These are phyloP conservation scores for Oplegnathus fasciatus DNA, from an alignment of 2,113 vertebrate genomes.

Conservation along the genomic window DNA sequence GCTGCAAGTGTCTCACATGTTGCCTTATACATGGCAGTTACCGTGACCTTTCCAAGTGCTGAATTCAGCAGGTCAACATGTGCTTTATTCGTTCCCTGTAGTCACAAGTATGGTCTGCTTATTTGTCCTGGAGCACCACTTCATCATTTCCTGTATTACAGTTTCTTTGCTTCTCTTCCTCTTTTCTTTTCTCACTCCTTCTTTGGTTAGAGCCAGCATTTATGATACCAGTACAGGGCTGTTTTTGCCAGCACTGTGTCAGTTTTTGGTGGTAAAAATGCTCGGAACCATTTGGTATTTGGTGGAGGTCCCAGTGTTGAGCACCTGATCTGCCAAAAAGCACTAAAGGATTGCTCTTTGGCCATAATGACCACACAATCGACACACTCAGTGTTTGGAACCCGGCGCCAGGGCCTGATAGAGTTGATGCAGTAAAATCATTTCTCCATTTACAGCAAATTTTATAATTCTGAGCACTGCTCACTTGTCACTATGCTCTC, in stretches of 20 bases:
- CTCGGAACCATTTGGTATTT: conserved; percentile 3
- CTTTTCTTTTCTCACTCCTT: not conserved
- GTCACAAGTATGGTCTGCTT: conserved; percentile 1
- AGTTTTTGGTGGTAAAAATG: conserved; percentile 9
- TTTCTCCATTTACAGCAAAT: conserved; percentile 24
- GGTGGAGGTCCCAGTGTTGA: not conserved
- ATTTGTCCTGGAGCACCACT: conserved; percentile 13
- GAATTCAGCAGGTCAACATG: conserved; percentile 17
- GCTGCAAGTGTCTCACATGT: conserved; percentile 6
- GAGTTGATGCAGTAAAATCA: conserved; percentile 11
- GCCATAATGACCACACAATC: conserved; percentile 21
- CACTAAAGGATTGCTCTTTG: conserved; percentile 7
- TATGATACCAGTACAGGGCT: not conserved
- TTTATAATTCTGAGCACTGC: conserved; percentile 44
- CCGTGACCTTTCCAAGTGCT: not conserved
- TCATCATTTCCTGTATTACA: not conserved
- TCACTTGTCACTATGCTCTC: conserved; percentile 37
- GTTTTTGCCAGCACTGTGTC: not conserved
- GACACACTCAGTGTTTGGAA: conserved; percentile 9
- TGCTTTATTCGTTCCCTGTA: not conserved
- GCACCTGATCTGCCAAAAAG: not conserved
- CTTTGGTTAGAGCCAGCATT: not conserved
- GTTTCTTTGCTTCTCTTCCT: not conserved
- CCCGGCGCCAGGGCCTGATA: not conserved
- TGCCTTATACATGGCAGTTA: not conserved